phyloP scores from a whole-genome alignment of 2,113 vertebrate genomes.

The Lophotis ruficrista region DNA sequence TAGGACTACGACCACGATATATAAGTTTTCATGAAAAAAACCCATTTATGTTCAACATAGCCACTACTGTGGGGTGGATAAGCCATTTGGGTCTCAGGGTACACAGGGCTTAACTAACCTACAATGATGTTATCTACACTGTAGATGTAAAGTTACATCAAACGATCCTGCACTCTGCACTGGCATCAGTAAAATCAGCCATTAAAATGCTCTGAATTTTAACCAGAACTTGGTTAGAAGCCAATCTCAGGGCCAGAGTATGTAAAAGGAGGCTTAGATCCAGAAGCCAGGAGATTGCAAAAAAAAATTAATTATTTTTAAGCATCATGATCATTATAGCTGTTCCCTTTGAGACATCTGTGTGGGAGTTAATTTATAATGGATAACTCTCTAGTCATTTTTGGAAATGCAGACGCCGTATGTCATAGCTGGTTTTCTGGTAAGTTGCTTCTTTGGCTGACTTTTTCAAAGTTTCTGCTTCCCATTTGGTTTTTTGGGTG shows the following conservation, averaged over 20 bases:
- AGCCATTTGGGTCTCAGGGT: not conserved
- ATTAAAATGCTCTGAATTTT: not conserved
- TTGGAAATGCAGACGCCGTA: not conserved
- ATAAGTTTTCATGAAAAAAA: not conserved
- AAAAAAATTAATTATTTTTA: not conserved
- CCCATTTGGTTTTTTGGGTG: not conserved
- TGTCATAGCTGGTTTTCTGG: not conserved
- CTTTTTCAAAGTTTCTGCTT: not conserved
- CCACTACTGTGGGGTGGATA: not conserved
- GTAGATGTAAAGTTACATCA: not conserved
- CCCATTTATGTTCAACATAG: accelerated
- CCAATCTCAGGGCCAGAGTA: not conserved
- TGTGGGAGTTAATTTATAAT: constrained; percentile 27
- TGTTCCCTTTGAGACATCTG: constrained; percentile 6
- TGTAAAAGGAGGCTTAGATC: not conserved
- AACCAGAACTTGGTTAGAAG: not conserved
- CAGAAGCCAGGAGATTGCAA: not conserved
- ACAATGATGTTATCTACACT: not conserved
- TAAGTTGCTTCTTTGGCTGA: constrained; percentile 1
- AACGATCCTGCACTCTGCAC: not conserved
- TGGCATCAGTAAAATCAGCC: not conserved
- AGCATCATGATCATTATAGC: not conserved
- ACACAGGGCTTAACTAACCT: not conserved
- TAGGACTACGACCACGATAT: accelerated
- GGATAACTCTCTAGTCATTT: not conserved